These are phyloP conservation scores for Pomacea maculata DNA, from an alignment of 1,140 invertebrate genomes.

Conservation along the genomic window DNA sequence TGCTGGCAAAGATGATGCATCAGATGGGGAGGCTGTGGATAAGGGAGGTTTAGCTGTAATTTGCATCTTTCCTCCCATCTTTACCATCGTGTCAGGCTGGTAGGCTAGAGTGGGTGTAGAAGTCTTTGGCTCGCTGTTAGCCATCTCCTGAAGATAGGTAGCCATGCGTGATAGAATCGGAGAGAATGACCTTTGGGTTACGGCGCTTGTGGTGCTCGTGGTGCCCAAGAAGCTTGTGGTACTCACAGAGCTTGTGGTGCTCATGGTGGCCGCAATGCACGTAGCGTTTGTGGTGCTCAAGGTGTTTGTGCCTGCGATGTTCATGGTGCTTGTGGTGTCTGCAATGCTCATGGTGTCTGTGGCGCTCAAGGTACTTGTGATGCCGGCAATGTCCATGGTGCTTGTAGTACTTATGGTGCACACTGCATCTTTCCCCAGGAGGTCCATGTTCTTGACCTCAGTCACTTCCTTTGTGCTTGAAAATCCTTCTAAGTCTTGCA, in stretches of 20 bases:
- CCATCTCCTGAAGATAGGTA: neutral
- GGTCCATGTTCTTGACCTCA: too few relatives aligned
- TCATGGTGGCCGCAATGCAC: neutral
- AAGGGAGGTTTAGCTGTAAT: neutral
- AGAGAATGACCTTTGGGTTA: neutral
- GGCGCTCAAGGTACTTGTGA: neutral
- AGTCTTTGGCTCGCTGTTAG: neutral
- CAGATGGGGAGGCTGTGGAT: neutral
- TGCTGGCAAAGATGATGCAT: neutral
- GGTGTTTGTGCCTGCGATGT: neutral
- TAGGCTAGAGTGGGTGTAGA: neutral
- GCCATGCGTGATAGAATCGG: conserved; percentile 4
- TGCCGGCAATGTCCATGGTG: neutral
- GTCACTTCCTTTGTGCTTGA: too few relatives aligned
- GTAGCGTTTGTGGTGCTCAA: neutral
- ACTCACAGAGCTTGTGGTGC: neutral
- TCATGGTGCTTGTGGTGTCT: neutral
- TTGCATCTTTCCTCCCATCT: neutral
- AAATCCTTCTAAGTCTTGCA: too few relatives aligned
- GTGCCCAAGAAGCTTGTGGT: neutral
- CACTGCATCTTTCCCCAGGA: too few relatives aligned
- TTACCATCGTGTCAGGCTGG: neutral
- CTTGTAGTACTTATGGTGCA: neutral
- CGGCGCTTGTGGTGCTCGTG: too few relatives aligned
- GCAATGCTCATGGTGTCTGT: neutral